Conservation (phyloP, 2,113 vertebrate species). For the Phoxinus phoxinus region DNA sequence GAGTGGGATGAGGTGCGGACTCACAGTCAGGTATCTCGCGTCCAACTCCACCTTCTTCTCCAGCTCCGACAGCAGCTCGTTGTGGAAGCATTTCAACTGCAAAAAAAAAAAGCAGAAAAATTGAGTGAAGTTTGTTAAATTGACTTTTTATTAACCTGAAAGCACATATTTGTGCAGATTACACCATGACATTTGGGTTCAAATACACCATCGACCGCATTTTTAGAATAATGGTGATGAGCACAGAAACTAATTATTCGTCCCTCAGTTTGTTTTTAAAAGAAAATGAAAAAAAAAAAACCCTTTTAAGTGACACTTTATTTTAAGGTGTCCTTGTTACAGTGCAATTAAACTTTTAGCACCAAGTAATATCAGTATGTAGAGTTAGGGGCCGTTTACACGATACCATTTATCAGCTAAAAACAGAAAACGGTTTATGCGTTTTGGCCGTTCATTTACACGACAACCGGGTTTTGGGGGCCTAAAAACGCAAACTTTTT, state of each 20-base stretch:
- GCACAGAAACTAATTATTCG: background rate
- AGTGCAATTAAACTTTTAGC: no score
- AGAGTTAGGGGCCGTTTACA: no score
- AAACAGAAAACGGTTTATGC: no score
- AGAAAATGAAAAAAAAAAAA: background rate
- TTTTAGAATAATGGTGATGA: background rate
- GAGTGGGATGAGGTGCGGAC: conserved; percentile 61
- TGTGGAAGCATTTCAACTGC: conserved; percentile 97
- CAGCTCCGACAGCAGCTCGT: conserved; percentile 92
- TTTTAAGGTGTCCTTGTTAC: no score
- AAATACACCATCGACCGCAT: background rate
- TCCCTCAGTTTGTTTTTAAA: background rate
- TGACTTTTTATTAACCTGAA: background rate
- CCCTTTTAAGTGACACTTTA: background rate
- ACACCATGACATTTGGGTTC: background rate
- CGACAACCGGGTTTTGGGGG: no score
- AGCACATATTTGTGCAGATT: background rate
- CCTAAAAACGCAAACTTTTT: no score
- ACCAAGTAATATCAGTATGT: no score
- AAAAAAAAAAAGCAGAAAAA: conserved; percentile 20
- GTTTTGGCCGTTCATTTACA: no score
- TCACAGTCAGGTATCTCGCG: conserved; percentile 93
- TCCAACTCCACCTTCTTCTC: conserved; percentile 99
- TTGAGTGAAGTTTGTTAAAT: background rate
- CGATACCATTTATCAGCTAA: no score